A percentile compares a stretch with the other conserved stretches of the same genome.
Evolutionary conservation across 2,888 invertebrate species (phyloP).

Genomic region (Tenthredo distinguenda): DNA sequence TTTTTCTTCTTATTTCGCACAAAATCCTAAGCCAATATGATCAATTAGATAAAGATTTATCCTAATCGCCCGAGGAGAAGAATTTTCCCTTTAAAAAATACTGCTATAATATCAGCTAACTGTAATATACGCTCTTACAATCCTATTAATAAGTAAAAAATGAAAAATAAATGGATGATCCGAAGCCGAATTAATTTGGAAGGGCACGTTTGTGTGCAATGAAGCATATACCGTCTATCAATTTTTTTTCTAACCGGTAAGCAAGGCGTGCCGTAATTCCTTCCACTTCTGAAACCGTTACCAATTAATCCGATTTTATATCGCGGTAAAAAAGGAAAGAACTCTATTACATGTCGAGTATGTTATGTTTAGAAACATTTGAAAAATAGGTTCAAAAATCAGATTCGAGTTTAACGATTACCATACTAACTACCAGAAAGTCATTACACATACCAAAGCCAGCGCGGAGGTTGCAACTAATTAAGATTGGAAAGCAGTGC

Average conservation of each 20-base stretch:
- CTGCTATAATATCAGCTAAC: not conserved
- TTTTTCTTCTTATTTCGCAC: not conserved
- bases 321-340: not conserved
- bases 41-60: not conserved
- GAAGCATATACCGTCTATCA: not conserved
- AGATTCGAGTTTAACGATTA: not conserved
- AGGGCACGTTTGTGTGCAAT: not conserved
- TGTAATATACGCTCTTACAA: not conserved
- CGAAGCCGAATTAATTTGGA: not conserved
- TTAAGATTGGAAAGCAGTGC: conserved; percentile 67
- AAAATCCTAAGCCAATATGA: not conserved
- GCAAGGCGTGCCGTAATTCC: conserved; percentile 6
- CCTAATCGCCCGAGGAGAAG: not conserved
- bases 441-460: conserved; percentile 34
- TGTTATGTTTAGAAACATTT: not conserved
- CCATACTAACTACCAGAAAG: not conserved
- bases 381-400: not conserved
- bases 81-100: not conserved
- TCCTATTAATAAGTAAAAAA: not conserved
- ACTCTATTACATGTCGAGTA: not conserved
- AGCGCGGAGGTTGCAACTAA: conserved; percentile 62
- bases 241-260: not conserved
- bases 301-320: conserved; percentile 32
- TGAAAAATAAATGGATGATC: not conserved
- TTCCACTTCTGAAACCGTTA: conserved; percentile 11